Base-by-base conservation (phyloP, 2,797 vertebrate species). In the Petrocephalus sullivani region DNA sequence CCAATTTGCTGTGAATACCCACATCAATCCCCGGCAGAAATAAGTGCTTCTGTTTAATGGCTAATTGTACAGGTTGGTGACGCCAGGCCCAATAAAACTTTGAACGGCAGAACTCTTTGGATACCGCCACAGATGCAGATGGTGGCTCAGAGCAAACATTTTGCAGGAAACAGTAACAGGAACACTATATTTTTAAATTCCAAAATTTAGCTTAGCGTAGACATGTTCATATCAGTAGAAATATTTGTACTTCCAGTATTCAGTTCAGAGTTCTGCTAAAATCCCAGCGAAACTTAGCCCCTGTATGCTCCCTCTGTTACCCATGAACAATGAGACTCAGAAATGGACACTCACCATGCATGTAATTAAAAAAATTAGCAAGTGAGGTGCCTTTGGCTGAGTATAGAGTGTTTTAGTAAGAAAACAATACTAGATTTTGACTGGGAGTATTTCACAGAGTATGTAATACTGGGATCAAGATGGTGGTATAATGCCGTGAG, bases 391-490 rank as follows among this genome's bases (percentile, higher is more conserved):
- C 75, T 46, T 81, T 75, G 67, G 67, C 12, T 19, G 33, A 37
- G 67, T 46, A 81, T 19, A 21, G 6, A 81, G 75, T 81, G 41
- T 81, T 75, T 2, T 81, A 41, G 75, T 21, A 49, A 81, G 19
- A 41, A 81, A 49, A 81, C 7, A 19, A 49, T 81, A 49, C 75
- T 81, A 19, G 75, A 12, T 81, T 49, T 46, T 81, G 75, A 81
- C 75, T 81, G 6, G 46, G 71, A 78, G 71, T 78, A 41, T 81
- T 81, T 81, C 41, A 81, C 75, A n/a, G 75, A 41, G 75, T 81
- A 81, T 81, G 41, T 81, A 86, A 54, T 57, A 37, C 53, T 33
- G 37, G 56, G 23, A 58, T 33, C 53, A 58, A 33, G 85, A 87
- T 37, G 85, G n/a, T 12, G 41, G 58, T 58, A 58, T 21, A 60